These are phyloP conservation scores for Cepaea hortensis DNA, from an alignment of 2,888 invertebrate species.

Conservation along the genomic window DNA sequence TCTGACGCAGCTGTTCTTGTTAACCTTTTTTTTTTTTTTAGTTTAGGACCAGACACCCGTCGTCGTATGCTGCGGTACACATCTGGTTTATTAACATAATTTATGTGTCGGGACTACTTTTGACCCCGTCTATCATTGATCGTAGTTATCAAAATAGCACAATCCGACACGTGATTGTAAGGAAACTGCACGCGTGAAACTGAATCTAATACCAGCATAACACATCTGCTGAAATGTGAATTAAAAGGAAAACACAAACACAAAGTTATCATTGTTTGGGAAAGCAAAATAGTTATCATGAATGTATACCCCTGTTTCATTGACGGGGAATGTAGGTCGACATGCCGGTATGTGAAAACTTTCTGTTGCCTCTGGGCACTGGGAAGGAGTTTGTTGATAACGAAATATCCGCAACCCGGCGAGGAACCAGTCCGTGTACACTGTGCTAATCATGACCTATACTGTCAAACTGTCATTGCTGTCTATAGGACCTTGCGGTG, in stretches of 20 bases:
- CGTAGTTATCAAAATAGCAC: conserved; percentile 21
- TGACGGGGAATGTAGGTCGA: background rate
- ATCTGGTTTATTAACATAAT: conserved; percentile 35
- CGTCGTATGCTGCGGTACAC: background rate
- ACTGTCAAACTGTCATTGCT: too few relatives aligned
- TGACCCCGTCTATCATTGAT: conserved; percentile 46
- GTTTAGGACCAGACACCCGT: too few relatives aligned
- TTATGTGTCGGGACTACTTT: conserved; percentile 41
- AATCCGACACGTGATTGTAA: conserved; percentile 9
- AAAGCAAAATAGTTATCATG: background rate
- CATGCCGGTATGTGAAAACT: background rate
- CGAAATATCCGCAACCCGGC: too few relatives aligned
- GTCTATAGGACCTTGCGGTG: too few relatives aligned
- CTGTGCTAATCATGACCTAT: too few relatives aligned
- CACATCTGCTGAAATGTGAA: background rate
- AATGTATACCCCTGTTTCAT: too few relatives aligned
- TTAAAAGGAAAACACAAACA: background rate
- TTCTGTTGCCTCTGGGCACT: too few relatives aligned
- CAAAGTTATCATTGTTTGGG: background rate
- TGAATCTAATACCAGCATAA: background rate
- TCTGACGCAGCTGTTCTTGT: too few relatives aligned
- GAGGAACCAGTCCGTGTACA: too few relatives aligned
- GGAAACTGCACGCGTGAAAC: background rate
- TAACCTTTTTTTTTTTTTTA: too few relatives aligned
- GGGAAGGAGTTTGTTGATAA: too few relatives aligned